Percentiles rank a stretch among this genome's conserved stretches.
Evolutionary conservation across 2,797 vertebrate species (phyloP).

Genomic region (Hyperoplus lanceolatus): DNA sequence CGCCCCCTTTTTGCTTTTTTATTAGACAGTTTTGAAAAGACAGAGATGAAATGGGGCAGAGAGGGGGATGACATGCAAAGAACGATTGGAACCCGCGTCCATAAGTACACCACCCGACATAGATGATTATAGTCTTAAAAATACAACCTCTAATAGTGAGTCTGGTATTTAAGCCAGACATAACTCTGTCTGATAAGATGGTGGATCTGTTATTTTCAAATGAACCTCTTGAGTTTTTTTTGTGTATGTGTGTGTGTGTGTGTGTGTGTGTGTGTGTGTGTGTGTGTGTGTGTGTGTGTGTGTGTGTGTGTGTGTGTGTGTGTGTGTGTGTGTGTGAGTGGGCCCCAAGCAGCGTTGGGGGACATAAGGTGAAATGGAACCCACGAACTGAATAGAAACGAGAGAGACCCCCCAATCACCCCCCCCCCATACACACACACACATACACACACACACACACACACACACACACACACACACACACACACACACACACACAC

Average conservation of each 20-base stretch:
- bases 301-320: neutral
- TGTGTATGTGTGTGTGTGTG: neutral
- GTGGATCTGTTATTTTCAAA: slow-evolving; percentile 13
- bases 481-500: no score
- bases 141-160: neutral
- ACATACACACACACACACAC: no score
- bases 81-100: no score
- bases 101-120: neutral
- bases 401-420: slow-evolving; percentile 49
- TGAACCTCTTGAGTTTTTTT: neutral
- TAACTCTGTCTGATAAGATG: slow-evolving; percentile 20
- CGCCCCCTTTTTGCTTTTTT: no score
- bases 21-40: no score
- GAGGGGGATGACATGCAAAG: no score
- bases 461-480: no score
- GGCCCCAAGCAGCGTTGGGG: slow-evolving; percentile 31
- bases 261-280: neutral
- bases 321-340: neutral
- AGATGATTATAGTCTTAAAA: neutral
- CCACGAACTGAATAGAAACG: slow-evolving; percentile 66
- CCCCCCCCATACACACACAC: neutral
- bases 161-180: neutral
- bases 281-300: neutral
- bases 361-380: slow-evolving; percentile 79
- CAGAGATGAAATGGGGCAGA: no score